Evolutionary conservation across 2,888 invertebrate species (phyloP).

Genomic region (Thymelicus sylvestris): DNA sequence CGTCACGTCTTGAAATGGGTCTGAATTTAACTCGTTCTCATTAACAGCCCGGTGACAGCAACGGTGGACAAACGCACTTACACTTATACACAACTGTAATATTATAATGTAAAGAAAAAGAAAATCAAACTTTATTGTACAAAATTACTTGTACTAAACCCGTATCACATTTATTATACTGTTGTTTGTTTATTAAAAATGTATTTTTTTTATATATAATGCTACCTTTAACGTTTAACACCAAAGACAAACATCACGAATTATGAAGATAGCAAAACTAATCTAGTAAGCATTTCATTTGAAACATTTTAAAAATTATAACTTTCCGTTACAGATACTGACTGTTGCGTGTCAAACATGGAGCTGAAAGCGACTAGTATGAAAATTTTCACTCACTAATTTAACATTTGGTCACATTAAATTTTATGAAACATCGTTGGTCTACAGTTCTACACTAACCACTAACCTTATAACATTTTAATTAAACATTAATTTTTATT

Average conservation of each 20-base stretch:
- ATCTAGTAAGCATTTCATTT: slow-evolving; percentile 16
- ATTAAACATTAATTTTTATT: slow-evolving; percentile 29
- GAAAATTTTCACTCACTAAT: slow-evolving; percentile 14
- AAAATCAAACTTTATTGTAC: background rate
- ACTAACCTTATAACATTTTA: slow-evolving; percentile 33
- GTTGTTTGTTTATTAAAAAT: background rate
- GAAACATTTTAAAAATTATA: no score
- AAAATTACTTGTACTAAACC: slow-evolving; percentile 19
- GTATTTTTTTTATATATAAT: background rate
- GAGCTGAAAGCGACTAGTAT: slow-evolving; percentile 20
- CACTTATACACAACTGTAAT: background rate
- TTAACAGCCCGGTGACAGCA: no score
- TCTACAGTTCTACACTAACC: slow-evolving; percentile 21
- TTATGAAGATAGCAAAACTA: slow-evolving; percentile 15
- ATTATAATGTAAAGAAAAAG: slow-evolving; percentile 1
- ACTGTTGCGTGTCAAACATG: slow-evolving; percentile 11
- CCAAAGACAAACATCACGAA: background rate
- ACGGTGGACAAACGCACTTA: background rate
- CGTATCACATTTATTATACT: slow-evolving; percentile 22
- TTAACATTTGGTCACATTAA: slow-evolving; percentile 31
- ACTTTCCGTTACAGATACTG: background rate
- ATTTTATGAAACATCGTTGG: slow-evolving; percentile 26
- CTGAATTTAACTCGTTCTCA: no score
- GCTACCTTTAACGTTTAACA: background rate
- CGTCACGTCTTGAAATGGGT: no score